Percentiles rank a stretch among this genome's conserved stretches.
These are phyloP conservation scores for Lepidochitona cinerea DNA, from an alignment of 2,888 invertebrate species.

Conservation along the genomic window DNA sequence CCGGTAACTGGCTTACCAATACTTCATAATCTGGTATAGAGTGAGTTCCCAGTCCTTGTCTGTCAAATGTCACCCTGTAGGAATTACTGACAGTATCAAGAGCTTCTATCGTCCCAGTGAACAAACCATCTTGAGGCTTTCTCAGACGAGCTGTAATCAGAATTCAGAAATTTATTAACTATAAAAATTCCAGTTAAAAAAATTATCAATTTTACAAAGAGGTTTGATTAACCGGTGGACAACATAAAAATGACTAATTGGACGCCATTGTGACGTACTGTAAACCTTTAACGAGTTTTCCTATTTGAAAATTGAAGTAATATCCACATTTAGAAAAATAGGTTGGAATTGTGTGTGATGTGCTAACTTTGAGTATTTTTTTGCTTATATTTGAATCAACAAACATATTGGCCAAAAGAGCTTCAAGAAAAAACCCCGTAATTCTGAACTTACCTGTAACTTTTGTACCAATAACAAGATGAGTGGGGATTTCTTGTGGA, in stretches of 20 bases:
- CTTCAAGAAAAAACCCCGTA: not conserved
- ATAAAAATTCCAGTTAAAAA: no score
- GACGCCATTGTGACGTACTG: no score
- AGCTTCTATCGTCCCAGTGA: constrained; percentile 94
- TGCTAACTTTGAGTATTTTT: no score
- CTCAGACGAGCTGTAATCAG: constrained; percentile 91
- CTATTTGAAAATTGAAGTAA: no score
- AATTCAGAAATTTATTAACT: no score
- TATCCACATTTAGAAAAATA: no score
- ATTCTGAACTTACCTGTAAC: constrained; percentile 72
- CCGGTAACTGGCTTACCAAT: constrained; percentile 74
- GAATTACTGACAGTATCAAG: constrained; percentile 95
- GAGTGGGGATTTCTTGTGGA: constrained; percentile 94
- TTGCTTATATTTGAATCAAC: not conserved
- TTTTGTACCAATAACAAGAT: constrained; percentile 94
- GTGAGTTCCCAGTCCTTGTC: constrained; percentile 92
- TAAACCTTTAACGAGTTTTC: no score
- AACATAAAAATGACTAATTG: no score
- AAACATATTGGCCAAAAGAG: not conserved
- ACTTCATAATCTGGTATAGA: constrained; percentile 98
- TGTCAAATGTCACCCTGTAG: constrained; percentile 94
- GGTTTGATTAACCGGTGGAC: no score
- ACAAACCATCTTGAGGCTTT: constrained; percentile 95
- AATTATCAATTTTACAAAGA: no score
- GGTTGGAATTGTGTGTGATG: no score